These are phyloP conservation scores for Catostylus mosaicus DNA, from an alignment of 30 jellyfish, hydroid and myxozoan species.

Conservation along the genomic window DNA sequence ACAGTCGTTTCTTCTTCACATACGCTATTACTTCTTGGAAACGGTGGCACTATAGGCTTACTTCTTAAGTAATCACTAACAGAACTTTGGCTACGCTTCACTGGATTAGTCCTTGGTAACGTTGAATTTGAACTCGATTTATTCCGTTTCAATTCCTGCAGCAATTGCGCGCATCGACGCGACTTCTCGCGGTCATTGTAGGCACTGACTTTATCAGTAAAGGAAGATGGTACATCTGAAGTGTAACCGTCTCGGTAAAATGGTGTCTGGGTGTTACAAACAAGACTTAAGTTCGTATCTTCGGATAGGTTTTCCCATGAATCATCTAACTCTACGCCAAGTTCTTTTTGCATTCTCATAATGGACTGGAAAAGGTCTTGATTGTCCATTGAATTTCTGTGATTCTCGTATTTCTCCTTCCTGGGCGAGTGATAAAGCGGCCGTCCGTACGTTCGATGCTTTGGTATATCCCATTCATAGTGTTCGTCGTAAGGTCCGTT, in stretches of 20 bases:
- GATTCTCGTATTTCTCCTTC: slow-evolving; percentile 55
- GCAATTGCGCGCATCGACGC: slow-evolving; percentile 89
- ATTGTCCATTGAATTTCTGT: slow-evolving; percentile 77
- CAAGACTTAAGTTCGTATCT: slow-evolving; percentile 70
- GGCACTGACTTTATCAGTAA: slow-evolving; percentile 57
- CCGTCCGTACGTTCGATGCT: slow-evolving; percentile 74
- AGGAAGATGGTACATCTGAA: slow-evolving; percentile 74
- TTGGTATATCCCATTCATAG: slow-evolving; percentile 55
- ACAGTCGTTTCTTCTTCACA: slow-evolving; percentile 87
- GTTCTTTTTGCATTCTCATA: slow-evolving; percentile 80
- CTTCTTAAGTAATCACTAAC: slow-evolving; percentile 69
- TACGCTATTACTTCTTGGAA: slow-evolving; percentile 68
- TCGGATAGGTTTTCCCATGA: slow-evolving; percentile 91
- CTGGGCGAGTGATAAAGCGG: slow-evolving; percentile 46
- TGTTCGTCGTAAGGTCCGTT: slow-evolving; percentile 65
- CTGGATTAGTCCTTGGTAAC: slow-evolving; percentile 61
- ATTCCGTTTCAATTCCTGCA: slow-evolving; percentile 88
- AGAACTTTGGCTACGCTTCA: slow-evolving; percentile 76
- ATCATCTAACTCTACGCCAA: slow-evolving; percentile 90
- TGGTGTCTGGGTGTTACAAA: slow-evolving; percentile 63
- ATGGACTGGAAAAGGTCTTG: slow-evolving; percentile 87
- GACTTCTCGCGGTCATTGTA: slow-evolving; percentile 92
- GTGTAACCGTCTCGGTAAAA: slow-evolving; percentile 81
- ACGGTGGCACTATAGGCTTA: slow-evolving; percentile 74
- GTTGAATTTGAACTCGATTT: slow-evolving; percentile 37